Percentiles rank a stretch among this genome's conserved stretches.
Evolutionary conservation across 2,797 vertebrate genomes (phyloP).

Genomic region (Galagoides demidoff): DNA sequence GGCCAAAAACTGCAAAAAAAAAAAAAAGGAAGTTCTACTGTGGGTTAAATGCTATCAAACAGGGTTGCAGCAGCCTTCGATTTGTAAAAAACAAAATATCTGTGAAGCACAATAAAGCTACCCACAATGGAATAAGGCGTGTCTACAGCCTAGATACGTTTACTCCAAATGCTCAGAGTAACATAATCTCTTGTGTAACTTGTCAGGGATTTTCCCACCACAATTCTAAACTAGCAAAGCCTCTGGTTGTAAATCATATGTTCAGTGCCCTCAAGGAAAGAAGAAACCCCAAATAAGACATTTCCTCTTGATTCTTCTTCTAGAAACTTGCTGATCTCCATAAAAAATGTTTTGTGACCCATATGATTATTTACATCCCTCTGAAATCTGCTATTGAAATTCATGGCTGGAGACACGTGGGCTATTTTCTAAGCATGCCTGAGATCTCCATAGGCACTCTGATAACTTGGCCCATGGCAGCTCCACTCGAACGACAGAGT

Average conservation of each 20-base stretch:
- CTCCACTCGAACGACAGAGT: background rate
- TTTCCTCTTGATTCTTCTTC: background rate
- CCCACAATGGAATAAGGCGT: background rate
- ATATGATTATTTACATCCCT: background rate
- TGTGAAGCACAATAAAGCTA: background rate
- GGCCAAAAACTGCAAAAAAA: no score
- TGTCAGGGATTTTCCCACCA: background rate
- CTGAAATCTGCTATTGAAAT: background rate
- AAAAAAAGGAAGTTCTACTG: background rate
- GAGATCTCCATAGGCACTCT: background rate
- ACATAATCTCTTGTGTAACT: background rate
- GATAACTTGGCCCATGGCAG: background rate
- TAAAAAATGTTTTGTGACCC: background rate
- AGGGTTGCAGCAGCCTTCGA: background rate
- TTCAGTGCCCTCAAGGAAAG: slow-evolving; percentile 1
- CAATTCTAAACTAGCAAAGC: background rate
- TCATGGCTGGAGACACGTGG: background rate
- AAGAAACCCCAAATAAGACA: background rate
- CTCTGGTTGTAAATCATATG: background rate
- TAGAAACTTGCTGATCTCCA: background rate
- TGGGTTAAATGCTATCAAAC: background rate
- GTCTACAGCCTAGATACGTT: background rate
- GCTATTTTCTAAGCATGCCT: background rate
- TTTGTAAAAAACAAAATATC: background rate
- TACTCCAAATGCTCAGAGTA: background rate